Conservation (phyloP, 2,888 invertebrate genomes). For the Phortica okadai region DNA sequence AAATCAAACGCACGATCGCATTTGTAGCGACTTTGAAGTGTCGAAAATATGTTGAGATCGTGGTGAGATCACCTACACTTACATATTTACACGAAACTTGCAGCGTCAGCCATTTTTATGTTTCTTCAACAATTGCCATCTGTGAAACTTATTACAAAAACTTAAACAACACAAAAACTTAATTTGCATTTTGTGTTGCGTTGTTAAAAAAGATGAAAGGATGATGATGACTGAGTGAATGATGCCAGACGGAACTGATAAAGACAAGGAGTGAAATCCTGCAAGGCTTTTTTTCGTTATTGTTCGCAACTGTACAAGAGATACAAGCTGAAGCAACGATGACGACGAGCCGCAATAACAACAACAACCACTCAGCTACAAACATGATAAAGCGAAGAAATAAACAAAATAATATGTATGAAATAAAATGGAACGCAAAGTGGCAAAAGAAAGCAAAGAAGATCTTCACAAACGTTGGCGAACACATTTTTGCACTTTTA, state of each 20-base stretch:
- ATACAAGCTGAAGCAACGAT: conserved; percentile 44
- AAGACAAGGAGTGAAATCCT: conserved; percentile 39
- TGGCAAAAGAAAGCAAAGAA: not conserved
- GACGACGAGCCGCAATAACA: conserved; percentile 29
- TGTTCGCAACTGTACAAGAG: conserved; percentile 63
- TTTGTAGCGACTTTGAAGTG: too few relatives aligned
- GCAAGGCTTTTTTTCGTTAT: conserved; percentile 61
- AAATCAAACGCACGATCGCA: too few relatives aligned
- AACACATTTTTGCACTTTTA: conserved; percentile 71
- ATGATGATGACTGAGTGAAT: conserved; percentile 43
- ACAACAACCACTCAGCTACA: not conserved
- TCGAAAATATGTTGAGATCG: too few relatives aligned
- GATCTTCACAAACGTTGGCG: not conserved
- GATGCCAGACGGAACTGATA: conserved; percentile 10
- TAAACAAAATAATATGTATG: conserved; percentile 16
- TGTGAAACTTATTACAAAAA: too few relatives aligned
- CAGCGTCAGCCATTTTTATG: too few relatives aligned
- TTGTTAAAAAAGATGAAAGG: conserved; percentile 35
- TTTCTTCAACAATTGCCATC: too few relatives aligned
- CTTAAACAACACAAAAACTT: conserved; percentile 58
- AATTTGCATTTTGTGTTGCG: conserved; percentile 51
- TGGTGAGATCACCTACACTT: too few relatives aligned
- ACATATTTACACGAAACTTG: too few relatives aligned
- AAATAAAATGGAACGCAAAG: conserved; percentile 12
- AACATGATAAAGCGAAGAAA: conserved; percentile 5